A percentile compares a stretch with the other conserved stretches of the same genome.
These are phyloP conservation scores for Apocrypta bakeri DNA, from an alignment of 1,140 invertebrate species.

Conservation along the genomic window DNA sequence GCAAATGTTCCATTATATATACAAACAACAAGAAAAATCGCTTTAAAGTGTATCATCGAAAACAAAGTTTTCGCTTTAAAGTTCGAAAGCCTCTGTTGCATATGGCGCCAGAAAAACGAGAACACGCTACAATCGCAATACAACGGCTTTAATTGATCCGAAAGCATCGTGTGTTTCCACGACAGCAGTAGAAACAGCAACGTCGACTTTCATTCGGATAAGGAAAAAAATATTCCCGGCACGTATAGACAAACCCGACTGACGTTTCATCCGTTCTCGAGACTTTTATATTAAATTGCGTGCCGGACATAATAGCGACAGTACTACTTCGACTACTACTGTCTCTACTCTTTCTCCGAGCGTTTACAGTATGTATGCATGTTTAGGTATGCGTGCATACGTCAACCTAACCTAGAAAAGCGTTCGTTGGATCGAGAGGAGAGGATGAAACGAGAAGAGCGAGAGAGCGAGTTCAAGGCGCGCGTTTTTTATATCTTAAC, in stretches of 20 bases:
- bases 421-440: too few relatives aligned
- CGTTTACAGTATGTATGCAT: too few relatives aligned
- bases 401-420: conserved; percentile 20
- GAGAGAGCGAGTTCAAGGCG: too few relatives aligned
- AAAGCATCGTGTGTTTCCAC: not conserved
- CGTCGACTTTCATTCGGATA: not conserved
- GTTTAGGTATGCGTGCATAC: not conserved
- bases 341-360: too few relatives aligned
- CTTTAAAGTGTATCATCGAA: not conserved
- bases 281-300: conserved; percentile 14
- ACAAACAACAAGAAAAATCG: not conserved
- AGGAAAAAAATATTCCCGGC: not conserved
- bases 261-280: too few relatives aligned
- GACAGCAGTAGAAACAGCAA: not conserved
- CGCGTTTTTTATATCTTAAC: too few relatives aligned
- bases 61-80: not conserved
- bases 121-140: too few relatives aligned
- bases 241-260: too few relatives aligned
- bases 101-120: too few relatives aligned
- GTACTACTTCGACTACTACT: not conserved
- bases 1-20: too few relatives aligned
- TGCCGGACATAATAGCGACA: not conserved
- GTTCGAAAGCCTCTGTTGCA: too few relatives aligned
- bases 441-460: too few relatives aligned
- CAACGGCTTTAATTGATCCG: not conserved